Base-by-base conservation (phyloP, 2,113 vertebrate genomes). In the Gambusia holbrooki region DNA sequence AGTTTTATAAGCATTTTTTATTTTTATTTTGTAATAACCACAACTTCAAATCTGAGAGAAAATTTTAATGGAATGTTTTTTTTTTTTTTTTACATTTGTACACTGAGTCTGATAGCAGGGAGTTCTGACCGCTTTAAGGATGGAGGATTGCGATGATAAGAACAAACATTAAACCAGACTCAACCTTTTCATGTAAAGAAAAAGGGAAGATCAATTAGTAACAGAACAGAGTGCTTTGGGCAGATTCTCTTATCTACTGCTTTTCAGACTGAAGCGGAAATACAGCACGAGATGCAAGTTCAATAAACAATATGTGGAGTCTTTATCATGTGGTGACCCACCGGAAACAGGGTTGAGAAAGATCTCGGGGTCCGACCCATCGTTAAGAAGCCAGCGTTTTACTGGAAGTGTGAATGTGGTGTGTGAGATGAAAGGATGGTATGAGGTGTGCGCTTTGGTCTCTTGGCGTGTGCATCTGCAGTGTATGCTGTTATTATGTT, bases 351-450 rank as follows among this genome's bases (percentile, higher is more conserved):
- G 80, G 80, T 79, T 85, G 82, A 35, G 79, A 89, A 78, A 84
- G 85, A 86, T 91, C 88, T 70, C 75, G 83, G 82, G 84, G 73
- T 90, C 76, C 73, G 80, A 80, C 77, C 88, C 86, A 83, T 84
- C 84, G 77, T 90, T 89, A 88, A 87, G 87, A 85, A 85, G 80
- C 85, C 83, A 75, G 77, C 77, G 51, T 83, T 94, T 94, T 92
- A 95, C 89, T 80, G 92, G 93, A 94, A 92, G 93, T 93, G 92
- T 89, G 90, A 92, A 90, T 87, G 89, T 77, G 90, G 90, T 93
- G 82, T 86, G 74, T 54, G 71, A 89, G 71, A 89, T 91, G 87
- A 90, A 90, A 91, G 84, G 80, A 90, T 75, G 80, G 74, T 74
- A 87, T 85, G 86, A 90, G 75, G 67, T 92, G 70, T 87, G 71